Conservation (phyloP, 2,797 vertebrate genomes). For the Helarctos malayanus region DNA sequence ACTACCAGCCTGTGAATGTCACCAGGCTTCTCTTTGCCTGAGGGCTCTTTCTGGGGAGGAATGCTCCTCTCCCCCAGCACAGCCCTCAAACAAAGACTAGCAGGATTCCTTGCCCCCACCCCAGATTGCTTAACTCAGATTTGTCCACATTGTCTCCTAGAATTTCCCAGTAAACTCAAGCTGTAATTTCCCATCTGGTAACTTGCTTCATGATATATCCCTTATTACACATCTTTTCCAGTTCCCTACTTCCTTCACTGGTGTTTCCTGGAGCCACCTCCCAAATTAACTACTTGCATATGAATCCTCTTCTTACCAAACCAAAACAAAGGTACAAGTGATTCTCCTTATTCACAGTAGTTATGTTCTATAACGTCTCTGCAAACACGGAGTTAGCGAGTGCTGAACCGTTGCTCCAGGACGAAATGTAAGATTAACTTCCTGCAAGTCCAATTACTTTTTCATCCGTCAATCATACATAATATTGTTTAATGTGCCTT, state of each 20-base stretch:
- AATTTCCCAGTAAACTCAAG: background rate
- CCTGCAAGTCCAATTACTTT: background rate
- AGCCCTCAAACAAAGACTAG: background rate
- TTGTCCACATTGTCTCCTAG: background rate
- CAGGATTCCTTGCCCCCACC: background rate
- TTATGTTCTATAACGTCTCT: background rate
- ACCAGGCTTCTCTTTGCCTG: background rate
- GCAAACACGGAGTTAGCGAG: background rate
- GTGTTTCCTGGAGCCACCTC: background rate
- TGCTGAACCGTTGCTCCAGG: background rate
- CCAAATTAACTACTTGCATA: background rate
- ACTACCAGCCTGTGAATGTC: background rate
- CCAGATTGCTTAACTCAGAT: background rate
- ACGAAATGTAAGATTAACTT: background rate
- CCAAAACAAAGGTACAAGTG: background rate
- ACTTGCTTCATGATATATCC: background rate
- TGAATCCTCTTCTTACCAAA: background rate
- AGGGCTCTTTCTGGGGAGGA: background rate
- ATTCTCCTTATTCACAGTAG: background rate
- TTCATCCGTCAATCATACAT: background rate
- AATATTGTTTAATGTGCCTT: background rate
- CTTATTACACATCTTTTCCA: background rate
- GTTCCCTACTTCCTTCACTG: background rate
- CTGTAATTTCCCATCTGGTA: background rate
- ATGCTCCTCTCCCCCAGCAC: rapidly evolving